phyloP scores from a whole-genome alignment of 2,113 vertebrate genomes.

The Corvus moneduloides region DNA sequence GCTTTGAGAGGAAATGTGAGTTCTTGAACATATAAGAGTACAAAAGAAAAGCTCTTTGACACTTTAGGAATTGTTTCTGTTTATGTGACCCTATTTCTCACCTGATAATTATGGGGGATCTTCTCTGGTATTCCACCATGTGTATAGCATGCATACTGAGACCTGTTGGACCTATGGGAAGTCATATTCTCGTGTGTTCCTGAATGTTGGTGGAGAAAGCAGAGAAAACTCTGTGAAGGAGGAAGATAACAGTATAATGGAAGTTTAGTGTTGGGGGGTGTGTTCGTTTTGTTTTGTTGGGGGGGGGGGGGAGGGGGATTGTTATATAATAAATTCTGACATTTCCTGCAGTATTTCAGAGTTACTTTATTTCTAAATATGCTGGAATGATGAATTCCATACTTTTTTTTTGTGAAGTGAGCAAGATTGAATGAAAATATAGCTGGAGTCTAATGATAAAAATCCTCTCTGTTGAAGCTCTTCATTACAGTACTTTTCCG shows the following conservation, averaged over 20 bases:
- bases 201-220: neutral
- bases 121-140: neutral
- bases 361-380: slow-evolving; percentile 25
- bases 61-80: neutral
- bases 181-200: neutral
- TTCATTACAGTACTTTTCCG: slow-evolving; percentile 58
- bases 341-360: neutral
- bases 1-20: neutral
- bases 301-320: neutral
- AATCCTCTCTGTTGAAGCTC: slow-evolving; percentile 33
- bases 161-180: neutral
- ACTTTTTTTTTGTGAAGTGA: neutral
- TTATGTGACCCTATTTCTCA: neutral
- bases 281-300: neutral
- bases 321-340: neutral
- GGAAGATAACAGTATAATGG: neutral
- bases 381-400: slow-evolving; percentile 5
- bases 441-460: slow-evolving; percentile 3
- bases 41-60: neutral
- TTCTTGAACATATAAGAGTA: neutral
- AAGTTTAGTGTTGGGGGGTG: neutral
- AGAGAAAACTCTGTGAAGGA: neutral
- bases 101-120: neutral
- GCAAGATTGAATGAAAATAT: slow-evolving; percentile 26
- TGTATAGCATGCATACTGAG: neutral